Evolutionary conservation across 2,113 vertebrate species (phyloP).

Genomic region (Struthidea cinerea): DNA sequence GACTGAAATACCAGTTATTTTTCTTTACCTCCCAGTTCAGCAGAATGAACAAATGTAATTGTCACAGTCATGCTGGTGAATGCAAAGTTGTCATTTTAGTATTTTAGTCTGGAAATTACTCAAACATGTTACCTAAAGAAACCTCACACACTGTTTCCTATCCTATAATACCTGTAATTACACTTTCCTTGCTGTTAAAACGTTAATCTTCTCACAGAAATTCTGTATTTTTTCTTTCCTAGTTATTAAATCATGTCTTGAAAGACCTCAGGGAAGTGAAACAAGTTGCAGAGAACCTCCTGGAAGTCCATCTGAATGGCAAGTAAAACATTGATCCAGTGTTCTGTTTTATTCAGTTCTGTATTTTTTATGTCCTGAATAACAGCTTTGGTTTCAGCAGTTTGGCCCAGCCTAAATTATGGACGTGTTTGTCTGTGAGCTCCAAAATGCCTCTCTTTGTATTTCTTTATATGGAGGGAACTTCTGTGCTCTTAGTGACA

Average conservation of each 20-base stretch:
- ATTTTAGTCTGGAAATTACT: neutral
- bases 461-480: fast-evolving
- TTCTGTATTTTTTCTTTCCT: neutral
- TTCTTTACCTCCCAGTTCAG: neutral
- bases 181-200: neutral
- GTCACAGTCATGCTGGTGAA: neutral
- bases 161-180: neutral
- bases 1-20: neutral
- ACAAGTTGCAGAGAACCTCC: conserved; percentile 77
- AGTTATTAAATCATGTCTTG: conserved; percentile 85
- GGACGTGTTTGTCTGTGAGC: neutral
- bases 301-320: conserved; percentile 91
- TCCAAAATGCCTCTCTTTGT: neutral
- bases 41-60: neutral
- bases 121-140: neutral
- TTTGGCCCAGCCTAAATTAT: neutral
- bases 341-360: fast-evolving
- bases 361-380: neutral
- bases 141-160: neutral
- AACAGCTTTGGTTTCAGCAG: neutral
- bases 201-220: neutral
- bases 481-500: neutral
- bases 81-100: neutral
- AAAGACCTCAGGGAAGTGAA: conserved; percentile 78
- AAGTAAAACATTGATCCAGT: conserved; percentile 17